Evolutionary conservation across 1,140 invertebrate genomes (phyloP), one percentile per base, ranked within the genome.

Genomic region (Spodoptera frugiperda): DNA sequence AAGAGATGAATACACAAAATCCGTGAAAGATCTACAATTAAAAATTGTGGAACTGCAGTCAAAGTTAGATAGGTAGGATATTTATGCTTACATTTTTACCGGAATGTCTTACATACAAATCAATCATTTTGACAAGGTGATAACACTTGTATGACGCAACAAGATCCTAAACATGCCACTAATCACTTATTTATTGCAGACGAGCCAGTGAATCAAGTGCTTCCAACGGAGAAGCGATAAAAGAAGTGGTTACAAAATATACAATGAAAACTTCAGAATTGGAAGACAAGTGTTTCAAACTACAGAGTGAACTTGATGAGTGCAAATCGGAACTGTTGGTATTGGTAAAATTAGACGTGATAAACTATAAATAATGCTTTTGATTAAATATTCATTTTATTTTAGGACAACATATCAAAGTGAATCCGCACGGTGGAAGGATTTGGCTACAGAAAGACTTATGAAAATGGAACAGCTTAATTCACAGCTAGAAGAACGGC

Each of bases 361-460:
- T 46, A 0, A 14, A 39, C 12, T 48, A 79, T 73, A 72, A 25
- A 59, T 30, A 21, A 44, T 46, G 49, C 12, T 21, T 48, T 57
- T 8, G 39, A 44, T 30, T 11, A 71, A 51, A 49, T 14, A 9
- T 5, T 2, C 1, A 30, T 55, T n/a, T 49, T 11, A 17, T 30
- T 86, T 5, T 71, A 93, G 92, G 76, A 79, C 77, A 49, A 86
- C 78, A 19, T 87, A 82, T 78, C 87, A 89, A 85, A 89, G 85
- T 76, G 93, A 94, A 84, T 74, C 89, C 11, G 89, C 91, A 25
- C 84, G 94, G 17, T 94, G 94, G 93, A 94, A 94, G 82, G 83
- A 85, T 49, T 89, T 94, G 76, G 92, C 93, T 12, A 54, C 84
- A 11, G 94, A 94, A 83, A 87, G 94, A 76, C 82, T 94, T 6